Percentiles rank a stretch among this genome's conserved stretches.
Evolutionary conservation across 2,113 vertebrate species (phyloP).

Genomic region (Lipophrys pholis): DNA sequence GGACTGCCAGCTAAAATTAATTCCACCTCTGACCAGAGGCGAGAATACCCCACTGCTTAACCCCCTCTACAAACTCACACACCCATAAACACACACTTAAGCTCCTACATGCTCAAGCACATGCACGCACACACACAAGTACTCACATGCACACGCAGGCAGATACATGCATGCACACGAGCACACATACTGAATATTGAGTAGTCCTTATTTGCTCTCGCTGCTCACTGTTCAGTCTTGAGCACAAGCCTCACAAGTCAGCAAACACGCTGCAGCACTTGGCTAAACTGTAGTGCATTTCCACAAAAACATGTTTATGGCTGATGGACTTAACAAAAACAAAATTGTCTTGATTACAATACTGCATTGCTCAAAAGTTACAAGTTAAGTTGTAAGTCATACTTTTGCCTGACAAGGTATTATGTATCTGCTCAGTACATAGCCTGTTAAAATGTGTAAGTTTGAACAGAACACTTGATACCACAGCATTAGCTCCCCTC

Average conservation of each 20-base stretch:
- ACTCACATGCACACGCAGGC: constrained; percentile 34
- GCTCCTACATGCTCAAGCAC: constrained; percentile 38
- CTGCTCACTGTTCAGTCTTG: constrained; percentile 70
- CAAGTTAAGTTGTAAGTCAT: not conserved
- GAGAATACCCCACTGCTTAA: constrained; percentile 76
- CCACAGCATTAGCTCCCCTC: constrained; percentile 60
- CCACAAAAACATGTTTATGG: constrained; percentile 12
- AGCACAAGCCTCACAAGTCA: constrained; percentile 70
- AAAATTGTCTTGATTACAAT: constrained; percentile 15
- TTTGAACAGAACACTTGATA: constrained; percentile 70
- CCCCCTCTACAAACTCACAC: constrained; percentile 56
- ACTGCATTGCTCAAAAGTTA: constrained; percentile 2
- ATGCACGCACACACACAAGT: constrained; percentile 33
- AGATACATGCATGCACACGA: constrained; percentile 53
- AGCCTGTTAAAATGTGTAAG: constrained; percentile 57
- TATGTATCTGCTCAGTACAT: constrained; percentile 29
- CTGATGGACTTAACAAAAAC: too few relatives aligned
- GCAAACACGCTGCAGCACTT: constrained; percentile 64
- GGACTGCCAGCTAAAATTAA: constrained; percentile 86
- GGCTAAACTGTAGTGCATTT: constrained; percentile 23
- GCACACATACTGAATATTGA: constrained; percentile 76
- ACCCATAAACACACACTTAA: constrained; percentile 63
- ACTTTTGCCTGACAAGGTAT: constrained; percentile 5
- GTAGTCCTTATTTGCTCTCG: constrained; percentile 68
- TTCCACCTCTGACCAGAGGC: constrained; percentile 84